Evolutionary conservation across 2,797 vertebrate genomes (phyloP).

Genomic region (Megaceryle alcyon): DNA sequence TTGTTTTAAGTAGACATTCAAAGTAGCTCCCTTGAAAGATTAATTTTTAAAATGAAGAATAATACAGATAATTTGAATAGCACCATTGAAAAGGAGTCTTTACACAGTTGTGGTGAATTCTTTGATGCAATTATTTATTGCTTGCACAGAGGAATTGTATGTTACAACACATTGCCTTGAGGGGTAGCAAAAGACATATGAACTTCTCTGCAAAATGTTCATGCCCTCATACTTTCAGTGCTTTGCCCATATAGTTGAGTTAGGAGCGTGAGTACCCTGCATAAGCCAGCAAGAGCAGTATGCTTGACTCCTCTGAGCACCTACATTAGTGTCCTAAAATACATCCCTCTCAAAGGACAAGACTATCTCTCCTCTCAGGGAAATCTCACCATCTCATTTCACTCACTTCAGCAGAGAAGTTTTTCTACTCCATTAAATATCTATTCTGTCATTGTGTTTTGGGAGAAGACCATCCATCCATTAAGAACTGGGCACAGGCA

Average conservation of each 20-base stretch:
- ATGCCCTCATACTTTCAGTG: neutral
- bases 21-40: constrained; percentile 64
- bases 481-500: neutral
- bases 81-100: constrained; percentile 51
- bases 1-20: constrained; percentile 61
- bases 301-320: neutral
- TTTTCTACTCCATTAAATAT: constrained; percentile 30
- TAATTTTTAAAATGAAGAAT: constrained; percentile 64
- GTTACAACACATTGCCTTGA: neutral
- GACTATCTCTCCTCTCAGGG: neutral
- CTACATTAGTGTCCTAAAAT: neutral
- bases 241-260: neutral
- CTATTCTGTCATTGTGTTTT: neutral
- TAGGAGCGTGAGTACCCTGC: rapidly evolving
- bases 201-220: neutral
- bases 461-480: constrained; percentile 58
- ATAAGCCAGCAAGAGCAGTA: neutral
- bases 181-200: neutral
- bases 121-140: neutral
- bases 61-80: constrained; percentile 70
- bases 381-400: neutral
- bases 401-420: neutral
- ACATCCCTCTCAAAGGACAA: neutral
- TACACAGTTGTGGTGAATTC: neutral
- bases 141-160: neutral